Evolutionary conservation across 2,797 vertebrate genomes (phyloP), one percentile per base, ranked within the genome.

Genomic region (Gymnoscopelus microlampas): DNA sequence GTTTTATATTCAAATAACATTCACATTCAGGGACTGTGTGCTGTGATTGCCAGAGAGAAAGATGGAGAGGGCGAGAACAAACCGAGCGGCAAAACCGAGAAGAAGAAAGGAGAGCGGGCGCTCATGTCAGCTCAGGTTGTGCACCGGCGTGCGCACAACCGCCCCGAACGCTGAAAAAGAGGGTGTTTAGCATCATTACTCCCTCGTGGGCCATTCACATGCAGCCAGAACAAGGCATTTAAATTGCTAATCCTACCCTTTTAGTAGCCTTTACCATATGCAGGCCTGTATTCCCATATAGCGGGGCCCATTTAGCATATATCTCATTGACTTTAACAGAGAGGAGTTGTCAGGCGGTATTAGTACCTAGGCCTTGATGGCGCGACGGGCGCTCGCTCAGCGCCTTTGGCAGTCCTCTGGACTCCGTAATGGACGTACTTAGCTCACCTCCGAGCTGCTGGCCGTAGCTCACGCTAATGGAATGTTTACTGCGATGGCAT

Each of bases 171-270:
- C 48, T 70, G 68, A 44, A 76, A 81, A 81, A 79, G 80, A 65
- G 61, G 54, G 66, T 81, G 75, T 83, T 88, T 86, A 87, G 76
- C 84, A 89, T 81, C 1, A 12, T 85, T 78, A 56, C 77, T 84
- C 91, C 79, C 85, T 19, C 23, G 65, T 75, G 90, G 70, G 66
- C 78, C 76, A 76, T 87, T 87, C 83, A 66, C 70, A 80, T 75
- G 78, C 74, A 49, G 81, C 67, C 73, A 55, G 71, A 85, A 85
- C 58, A 76, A 76, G 87, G 70, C 83, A 87, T 89, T 93, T 85
- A 85, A 88, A 92, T 83, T 88, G 82, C 86, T 86, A 92, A 76
- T 90, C 57, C 74, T 91, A 89, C 79, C 83, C 72, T 91, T 89
- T 81, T 82, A 77, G 50, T 80, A 73, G 26, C 64, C 70, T 79